phyloP scores from a whole-genome alignment of 2,113 vertebrate genomes.

The Cygnus atratus region DNA sequence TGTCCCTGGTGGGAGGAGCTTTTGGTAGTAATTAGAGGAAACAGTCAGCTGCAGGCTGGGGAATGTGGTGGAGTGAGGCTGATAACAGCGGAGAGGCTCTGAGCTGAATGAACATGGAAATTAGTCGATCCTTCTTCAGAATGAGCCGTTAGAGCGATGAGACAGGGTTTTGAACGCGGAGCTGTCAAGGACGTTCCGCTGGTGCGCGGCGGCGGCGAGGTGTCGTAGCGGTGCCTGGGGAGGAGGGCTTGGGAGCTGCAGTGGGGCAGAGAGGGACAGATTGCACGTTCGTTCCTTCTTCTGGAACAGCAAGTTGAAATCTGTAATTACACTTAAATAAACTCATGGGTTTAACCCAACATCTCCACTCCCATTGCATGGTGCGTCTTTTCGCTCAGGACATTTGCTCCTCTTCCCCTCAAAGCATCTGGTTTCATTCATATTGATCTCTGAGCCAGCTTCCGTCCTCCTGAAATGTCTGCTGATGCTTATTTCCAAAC shows the following conservation, averaged over 20 bases:
- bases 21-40: slow-evolving; percentile 54
- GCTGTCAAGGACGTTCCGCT: neutral
- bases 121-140: slow-evolving; percentile 30
- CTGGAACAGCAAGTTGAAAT: neutral
- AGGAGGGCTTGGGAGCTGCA: neutral
- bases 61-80: slow-evolving; percentile 29
- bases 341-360: neutral
- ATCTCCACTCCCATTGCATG: neutral
- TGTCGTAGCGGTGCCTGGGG: neutral
- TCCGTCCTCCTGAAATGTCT: neutral
- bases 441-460: neutral
- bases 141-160: neutral
- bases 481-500: neutral
- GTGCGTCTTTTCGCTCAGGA: neutral
- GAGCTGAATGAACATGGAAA: slow-evolving; percentile 39
- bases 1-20: slow-evolving; percentile 56
- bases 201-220: neutral
- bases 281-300: neutral
- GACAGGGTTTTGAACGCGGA: neutral
- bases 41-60: neutral
- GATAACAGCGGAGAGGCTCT: slow-evolving; percentile 34
- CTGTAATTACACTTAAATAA: neutral
- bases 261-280: neutral
- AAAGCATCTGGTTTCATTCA: neutral
- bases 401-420: neutral